Base-by-base conservation (phyloP, 1,140 invertebrate species). In the Drosophila bocki region DNA sequence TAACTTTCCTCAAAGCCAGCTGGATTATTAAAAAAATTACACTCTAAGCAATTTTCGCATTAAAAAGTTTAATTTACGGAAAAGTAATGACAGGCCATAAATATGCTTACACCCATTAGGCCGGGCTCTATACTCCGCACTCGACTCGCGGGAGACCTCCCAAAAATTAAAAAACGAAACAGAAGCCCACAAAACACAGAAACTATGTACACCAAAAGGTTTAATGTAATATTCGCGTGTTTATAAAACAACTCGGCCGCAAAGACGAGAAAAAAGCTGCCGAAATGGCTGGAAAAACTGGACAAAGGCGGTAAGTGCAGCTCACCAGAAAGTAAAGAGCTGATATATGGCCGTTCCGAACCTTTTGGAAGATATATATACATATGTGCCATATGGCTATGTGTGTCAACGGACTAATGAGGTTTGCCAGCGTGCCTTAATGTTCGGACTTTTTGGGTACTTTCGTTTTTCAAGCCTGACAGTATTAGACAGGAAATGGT, bases 1-100 rank as follows among this genome's bases (percentile, higher is more conserved):
- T 51, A 51, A 51, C 48, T 51, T 51, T 51, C 48, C 48, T 51
- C 77, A 76, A 64, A 74, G 51, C 56, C 41, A 71, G 80, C 61
- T 71, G 80, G 80, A 82, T 88, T 86, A 86, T 80, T 82, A 82
- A 72, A 87, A 77, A 85, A 71, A 75, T 86, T 83, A 87, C 82
- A 75, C 80, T 63, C 50, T 41, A 74, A 90, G 79, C 74, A 90
- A 90, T 88, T 88, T 84, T 87, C 85, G 85, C 84, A 88, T 90
- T 88, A 88, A 88, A 87, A 90, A 90, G 81, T 71, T 90, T 84
- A 88, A 84, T 88, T 90, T 88, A 84, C 80, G 81, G 81, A 84
- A 88, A 84, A 80, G 69, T 87, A 87, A 87, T 84, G 84, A 90
- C 84, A 90, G 80, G 51, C 85, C 79, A 80, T 88, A 90, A 87